Evolutionary conservation across 2,113 vertebrate genomes (phyloP).

Genomic region (Zapornia atra): DNA sequence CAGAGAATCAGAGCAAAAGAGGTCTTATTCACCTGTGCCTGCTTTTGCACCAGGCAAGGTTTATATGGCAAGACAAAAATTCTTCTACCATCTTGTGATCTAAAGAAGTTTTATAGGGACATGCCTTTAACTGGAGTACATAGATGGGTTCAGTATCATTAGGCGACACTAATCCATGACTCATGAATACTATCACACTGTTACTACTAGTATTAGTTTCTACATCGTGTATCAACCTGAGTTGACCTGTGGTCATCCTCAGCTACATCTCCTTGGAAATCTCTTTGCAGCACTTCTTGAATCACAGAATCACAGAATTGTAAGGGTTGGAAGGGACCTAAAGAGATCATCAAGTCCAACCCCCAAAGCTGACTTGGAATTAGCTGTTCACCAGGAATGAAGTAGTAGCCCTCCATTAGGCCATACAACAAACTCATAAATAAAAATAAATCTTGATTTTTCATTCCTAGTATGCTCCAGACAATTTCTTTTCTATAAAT

Average conservation of each 20-base stretch:
- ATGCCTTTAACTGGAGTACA: not conserved
- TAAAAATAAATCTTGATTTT: not conserved
- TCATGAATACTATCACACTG: not conserved
- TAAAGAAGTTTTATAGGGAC: not conserved
- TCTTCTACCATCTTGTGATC: not conserved
- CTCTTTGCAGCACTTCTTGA: not conserved
- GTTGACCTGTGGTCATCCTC: not conserved
- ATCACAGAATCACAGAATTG: too few species aligned
- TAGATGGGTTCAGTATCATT: not conserved
- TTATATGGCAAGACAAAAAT: not conserved
- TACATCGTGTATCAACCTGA: not conserved
- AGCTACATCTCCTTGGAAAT: not conserved
- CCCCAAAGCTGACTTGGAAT: not conserved
- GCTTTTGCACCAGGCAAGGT: not conserved
- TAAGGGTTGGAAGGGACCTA: too few species aligned
- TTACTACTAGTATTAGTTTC: not conserved
- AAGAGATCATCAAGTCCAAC: too few species aligned
- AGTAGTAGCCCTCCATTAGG: not conserved
- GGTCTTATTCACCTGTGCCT: not conserved
- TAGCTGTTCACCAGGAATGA: not conserved
- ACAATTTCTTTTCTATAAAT: constrained; percentile 31
- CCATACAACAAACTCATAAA: not conserved
- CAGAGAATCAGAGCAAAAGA: not conserved
- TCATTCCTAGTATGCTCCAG: not conserved
- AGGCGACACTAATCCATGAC: not conserved